phyloP scores from a whole-genome alignment of 2,113 vertebrate genomes.

The Podarcis cretensis region DNA sequence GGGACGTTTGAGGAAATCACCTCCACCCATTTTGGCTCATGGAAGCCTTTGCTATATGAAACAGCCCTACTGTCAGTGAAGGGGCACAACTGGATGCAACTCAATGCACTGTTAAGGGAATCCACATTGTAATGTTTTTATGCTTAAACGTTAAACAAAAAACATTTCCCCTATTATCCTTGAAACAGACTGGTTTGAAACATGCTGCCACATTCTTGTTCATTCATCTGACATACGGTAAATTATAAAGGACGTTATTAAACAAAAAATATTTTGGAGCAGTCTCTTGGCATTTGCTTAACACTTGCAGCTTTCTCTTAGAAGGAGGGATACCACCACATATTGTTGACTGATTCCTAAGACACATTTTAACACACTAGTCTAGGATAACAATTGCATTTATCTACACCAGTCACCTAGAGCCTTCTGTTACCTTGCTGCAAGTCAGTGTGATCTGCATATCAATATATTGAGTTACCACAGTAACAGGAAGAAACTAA shows the following conservation, averaged over 20 bases:
- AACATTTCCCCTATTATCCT: background rate
- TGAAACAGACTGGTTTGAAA: background rate
- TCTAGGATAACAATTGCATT: conserved; percentile 11
- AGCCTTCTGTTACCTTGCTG: conserved; percentile 41
- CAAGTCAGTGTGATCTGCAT: conserved; percentile 37
- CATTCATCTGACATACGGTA: conserved; percentile 5
- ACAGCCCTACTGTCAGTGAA: too few species aligned
- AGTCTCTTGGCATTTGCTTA: background rate
- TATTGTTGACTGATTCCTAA: conserved; percentile 12
- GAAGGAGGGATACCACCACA: conserved; percentile 3
- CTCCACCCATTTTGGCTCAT: too few species aligned
- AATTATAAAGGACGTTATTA: conserved; percentile 3
- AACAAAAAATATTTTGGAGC: background rate
- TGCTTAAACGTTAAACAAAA: background rate
- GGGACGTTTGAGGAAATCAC: background rate
- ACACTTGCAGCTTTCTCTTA: conserved; percentile 16
- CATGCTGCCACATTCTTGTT: background rate
- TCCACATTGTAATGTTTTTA: background rate
- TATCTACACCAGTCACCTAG: conserved; percentile 45
- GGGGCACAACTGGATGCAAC: background rate
- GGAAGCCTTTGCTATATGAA: background rate
- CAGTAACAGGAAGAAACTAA: conserved; percentile 35
- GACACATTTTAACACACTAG: conserved; percentile 19
- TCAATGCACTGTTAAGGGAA: too few species aligned
- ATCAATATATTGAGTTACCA: background rate